Conservation (phyloP, 1,140 invertebrate species). For the Diorhabda sublineata region DNA sequence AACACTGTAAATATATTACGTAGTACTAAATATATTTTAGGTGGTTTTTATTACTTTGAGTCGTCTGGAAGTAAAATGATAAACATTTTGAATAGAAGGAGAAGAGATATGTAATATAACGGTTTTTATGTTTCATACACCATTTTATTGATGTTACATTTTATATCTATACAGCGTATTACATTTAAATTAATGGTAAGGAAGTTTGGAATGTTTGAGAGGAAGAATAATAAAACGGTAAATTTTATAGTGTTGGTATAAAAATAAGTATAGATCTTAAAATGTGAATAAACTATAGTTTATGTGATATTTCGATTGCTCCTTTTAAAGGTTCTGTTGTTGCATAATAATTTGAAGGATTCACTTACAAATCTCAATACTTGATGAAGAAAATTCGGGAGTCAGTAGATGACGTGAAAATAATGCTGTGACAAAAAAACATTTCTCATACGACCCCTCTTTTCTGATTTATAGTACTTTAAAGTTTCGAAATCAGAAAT, state of each 20-base stretch:
- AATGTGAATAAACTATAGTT: too few relatives aligned
- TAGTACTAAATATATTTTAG: not conserved
- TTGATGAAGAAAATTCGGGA: too few relatives aligned
- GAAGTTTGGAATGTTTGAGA: not conserved
- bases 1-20: constrained; percentile 1
- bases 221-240: not conserved
- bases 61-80: not conserved
- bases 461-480: too few relatives aligned
- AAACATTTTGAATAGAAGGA: not conserved
- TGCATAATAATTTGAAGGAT: too few relatives aligned
- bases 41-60: not conserved
- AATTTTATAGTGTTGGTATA: not conserved
- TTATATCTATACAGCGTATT: not conserved
- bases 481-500: too few relatives aligned
- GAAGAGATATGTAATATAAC: not conserved
- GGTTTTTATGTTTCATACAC: not conserved
- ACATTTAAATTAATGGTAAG: not conserved
- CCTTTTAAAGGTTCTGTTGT: too few relatives aligned
- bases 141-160: constrained; percentile 1
- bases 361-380: too few relatives aligned
- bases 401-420: too few relatives aligned
- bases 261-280: too few relatives aligned
- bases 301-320: too few relatives aligned
- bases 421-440: too few relatives aligned
- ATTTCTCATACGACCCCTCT: too few relatives aligned